Percentiles rank a stretch among this genome's conserved stretches.
These are phyloP conservation scores for Lepilemur septentrionalis DNA, from an alignment of 2,797 vertebrate genomes.

Conservation along the genomic window DNA sequence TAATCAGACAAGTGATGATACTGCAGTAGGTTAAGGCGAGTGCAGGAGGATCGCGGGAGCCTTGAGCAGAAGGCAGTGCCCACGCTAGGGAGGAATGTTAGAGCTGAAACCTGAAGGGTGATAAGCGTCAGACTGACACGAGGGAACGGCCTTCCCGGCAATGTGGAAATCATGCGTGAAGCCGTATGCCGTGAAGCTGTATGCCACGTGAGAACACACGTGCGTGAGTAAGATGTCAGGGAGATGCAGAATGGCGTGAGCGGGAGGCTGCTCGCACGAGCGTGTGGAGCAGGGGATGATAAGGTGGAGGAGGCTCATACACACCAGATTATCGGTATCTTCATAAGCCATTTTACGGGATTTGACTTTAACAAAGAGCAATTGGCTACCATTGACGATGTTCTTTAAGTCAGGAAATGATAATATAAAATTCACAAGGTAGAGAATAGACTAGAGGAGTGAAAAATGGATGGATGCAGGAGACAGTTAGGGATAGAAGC, in stretches of 20 bases:
- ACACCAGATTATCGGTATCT: not conserved
- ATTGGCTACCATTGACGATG: not conserved
- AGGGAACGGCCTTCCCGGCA: not conserved
- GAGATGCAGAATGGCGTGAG: not conserved
- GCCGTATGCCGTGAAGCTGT: not conserved
- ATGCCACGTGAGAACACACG: not conserved
- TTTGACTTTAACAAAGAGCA: not conserved
- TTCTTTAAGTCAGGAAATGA: not conserved
- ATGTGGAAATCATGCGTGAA: not conserved
- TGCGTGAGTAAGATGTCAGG: not conserved
- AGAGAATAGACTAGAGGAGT: not conserved
- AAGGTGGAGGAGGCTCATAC: accelerated
- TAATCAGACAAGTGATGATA: not conserved
- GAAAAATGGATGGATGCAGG: not conserved
- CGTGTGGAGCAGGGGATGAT: not conserved
- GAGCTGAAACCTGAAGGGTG: not conserved
- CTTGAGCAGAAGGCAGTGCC: not conserved
- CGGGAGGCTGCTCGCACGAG: not conserved
- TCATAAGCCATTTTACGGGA: not conserved
- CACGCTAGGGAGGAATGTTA: no score
- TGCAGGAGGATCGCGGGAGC: not conserved
- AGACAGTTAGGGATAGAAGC: not conserved
- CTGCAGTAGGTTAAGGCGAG: not conserved
- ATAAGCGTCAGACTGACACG: not conserved
- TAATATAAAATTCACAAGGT: not conserved